phyloP scores from a whole-genome alignment of 37 sponge, comb jelly and placozoan genomes.

The Tethya wilhelma region DNA sequence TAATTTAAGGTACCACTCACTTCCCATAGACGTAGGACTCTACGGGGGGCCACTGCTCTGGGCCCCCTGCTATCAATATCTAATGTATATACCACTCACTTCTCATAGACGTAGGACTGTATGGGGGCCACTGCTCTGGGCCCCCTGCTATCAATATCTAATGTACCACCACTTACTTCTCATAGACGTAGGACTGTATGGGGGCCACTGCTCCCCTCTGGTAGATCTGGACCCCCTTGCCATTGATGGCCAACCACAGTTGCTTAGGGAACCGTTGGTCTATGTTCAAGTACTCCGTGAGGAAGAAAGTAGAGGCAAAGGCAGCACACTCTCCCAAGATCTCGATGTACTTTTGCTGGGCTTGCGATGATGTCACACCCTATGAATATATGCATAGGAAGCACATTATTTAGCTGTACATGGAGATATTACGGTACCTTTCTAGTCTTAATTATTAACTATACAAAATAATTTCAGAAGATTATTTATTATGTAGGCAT shows the following conservation, averaged over 20 bases:
- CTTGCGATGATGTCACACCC: constrained; percentile 75
- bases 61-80: no score
- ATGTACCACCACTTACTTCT: constrained; percentile 38
- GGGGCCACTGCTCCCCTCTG: constrained; percentile 64
- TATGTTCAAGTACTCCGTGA: constrained; percentile 68
- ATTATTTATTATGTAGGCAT: no score
- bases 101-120: constrained; percentile 47
- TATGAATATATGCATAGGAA: background rate
- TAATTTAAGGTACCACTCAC: no score
- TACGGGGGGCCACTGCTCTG: no score
- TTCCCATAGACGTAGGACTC: no score
- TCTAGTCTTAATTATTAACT: no score
- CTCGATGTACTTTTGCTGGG: constrained; percentile 86
- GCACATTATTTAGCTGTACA: no score
- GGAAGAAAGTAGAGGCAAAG: constrained; percentile 84
- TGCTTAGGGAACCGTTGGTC: constrained; percentile 81
- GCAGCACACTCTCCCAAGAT: constrained; percentile 67
- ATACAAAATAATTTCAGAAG: no score
- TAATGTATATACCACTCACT: constrained; percentile 30
- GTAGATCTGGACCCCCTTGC: constrained; percentile 71
- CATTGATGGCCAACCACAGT: constrained; percentile 77
- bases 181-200: constrained; percentile 57
- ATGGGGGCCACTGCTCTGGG: constrained; percentile 58
- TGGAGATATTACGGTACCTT: no score
- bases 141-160: no score